A percentile compares a stretch with the other conserved stretches of the same genome.
Evolutionary conservation across 2,888 invertebrate species (phyloP).

Genomic region (Orchesellides sinensis): DNA sequence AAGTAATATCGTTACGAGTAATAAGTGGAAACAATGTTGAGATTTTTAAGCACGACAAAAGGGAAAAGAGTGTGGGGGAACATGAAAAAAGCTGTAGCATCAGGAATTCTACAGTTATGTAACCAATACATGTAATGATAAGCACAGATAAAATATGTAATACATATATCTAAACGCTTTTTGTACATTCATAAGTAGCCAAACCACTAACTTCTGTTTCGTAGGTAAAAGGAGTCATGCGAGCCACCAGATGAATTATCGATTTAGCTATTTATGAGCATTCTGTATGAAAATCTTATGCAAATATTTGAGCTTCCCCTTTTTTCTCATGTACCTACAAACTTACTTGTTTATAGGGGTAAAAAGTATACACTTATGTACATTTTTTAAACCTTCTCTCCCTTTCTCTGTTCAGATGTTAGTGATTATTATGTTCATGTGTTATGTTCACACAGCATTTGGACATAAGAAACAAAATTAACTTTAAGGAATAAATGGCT

Average conservation of each 20-base stretch:
- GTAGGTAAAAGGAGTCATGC: constrained; percentile 3
- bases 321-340: background rate
- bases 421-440: constrained; percentile 2
- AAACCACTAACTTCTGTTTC: no score
- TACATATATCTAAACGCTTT: no score
- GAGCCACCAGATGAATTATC: constrained; percentile 42
- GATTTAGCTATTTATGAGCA: constrained; percentile 46
- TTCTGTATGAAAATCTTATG: constrained; percentile 42
- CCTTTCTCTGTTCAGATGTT: background rate
- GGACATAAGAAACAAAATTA: background rate
- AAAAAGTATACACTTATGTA: background rate
- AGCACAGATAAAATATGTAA: background rate
- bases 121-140: background rate
- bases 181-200: no score
- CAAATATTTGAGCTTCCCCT: constrained; percentile 31
- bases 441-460: background rate
- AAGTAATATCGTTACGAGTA: background rate
- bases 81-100: background rate
- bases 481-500: background rate
- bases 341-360: no score
- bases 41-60: background rate
- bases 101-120: background rate
- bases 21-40: background rate
- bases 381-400: background rate
- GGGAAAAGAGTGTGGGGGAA: background rate